phyloP scores from a whole-genome alignment of 2,797 vertebrate species.

The Pantherophis vulpinus region DNA sequence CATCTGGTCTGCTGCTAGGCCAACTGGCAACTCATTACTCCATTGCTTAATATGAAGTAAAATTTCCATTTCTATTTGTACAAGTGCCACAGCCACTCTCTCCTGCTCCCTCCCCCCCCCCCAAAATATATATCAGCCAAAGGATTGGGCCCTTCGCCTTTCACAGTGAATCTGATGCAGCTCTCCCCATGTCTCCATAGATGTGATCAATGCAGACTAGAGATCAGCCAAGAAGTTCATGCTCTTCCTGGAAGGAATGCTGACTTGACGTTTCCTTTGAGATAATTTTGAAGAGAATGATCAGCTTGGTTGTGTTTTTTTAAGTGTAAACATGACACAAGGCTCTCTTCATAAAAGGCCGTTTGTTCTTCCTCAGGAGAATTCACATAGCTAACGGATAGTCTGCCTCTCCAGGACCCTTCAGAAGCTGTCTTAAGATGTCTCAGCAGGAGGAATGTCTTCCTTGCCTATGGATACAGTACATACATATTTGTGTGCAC shows the following conservation, averaged over 20 bases:
- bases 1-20: not conserved
- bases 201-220: not conserved
- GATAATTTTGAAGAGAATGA: slow-evolving; percentile 38
- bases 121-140: not conserved
- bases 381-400: slow-evolving; percentile 15
- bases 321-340: slow-evolving; percentile 31
- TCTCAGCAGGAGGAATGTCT: slow-evolving; percentile 2
- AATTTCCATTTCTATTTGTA: not conserved
- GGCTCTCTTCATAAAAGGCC: slow-evolving; percentile 32
- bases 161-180: not conserved
- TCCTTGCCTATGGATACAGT: not conserved
- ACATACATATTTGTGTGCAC: not conserved
- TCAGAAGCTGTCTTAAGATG: slow-evolving; percentile 22
- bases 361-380: slow-evolving; percentile 22
- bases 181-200: rapidly evolving
- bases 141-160: not conserved
- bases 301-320: slow-evolving; percentile 8
- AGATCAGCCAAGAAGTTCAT: not conserved
- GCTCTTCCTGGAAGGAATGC: not conserved
- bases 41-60: not conserved
- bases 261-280: slow-evolving; percentile 22
- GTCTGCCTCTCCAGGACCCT: slow-evolving; percentile 11
- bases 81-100: not conserved
- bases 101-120: not conserved
- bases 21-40: not conserved